Evolutionary conservation across 2,113 vertebrate species (phyloP).

Genomic region (Malurus alboscapulatus): DNA sequence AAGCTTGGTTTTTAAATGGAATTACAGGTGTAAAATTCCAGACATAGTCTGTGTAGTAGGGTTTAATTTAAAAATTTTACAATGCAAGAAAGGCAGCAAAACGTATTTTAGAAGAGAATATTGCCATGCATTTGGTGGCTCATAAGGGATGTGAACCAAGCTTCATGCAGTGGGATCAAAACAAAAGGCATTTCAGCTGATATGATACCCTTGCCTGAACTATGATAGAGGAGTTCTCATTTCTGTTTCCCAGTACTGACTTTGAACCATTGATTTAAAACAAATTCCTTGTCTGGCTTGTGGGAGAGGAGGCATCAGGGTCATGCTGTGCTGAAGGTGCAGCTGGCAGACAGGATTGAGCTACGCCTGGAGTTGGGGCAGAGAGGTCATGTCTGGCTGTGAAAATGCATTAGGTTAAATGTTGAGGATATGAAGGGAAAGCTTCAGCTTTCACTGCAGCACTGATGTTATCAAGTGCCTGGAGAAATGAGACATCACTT

Average conservation of each 20-base stretch:
- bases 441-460: not conserved
- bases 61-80: not conserved
- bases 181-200: not conserved
- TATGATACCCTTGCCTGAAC: not conserved
- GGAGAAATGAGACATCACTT: not conserved
- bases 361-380: not conserved
- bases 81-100: not conserved
- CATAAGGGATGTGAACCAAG: no score
- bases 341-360: not conserved
- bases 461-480: not conserved
- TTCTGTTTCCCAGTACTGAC: not conserved
- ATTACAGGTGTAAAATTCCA: not conserved
- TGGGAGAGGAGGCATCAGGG: conserved; percentile 33
- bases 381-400: not conserved
- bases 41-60: fast-evolving
- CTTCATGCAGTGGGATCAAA: not conserved
- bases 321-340: not conserved
- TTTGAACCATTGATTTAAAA: not conserved
- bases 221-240: not conserved
- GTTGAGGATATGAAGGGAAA: not conserved
- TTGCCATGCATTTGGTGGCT: not conserved
- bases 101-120: not conserved
- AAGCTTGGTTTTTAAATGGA: not conserved
- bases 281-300: not conserved
- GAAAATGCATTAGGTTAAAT: not conserved